A percentile compares a stretch with the other conserved stretches of the same genome.
These are phyloP conservation scores for Drosophila arawakana DNA, from an alignment of 1,140 invertebrate genomes.

Conservation along the genomic window DNA sequence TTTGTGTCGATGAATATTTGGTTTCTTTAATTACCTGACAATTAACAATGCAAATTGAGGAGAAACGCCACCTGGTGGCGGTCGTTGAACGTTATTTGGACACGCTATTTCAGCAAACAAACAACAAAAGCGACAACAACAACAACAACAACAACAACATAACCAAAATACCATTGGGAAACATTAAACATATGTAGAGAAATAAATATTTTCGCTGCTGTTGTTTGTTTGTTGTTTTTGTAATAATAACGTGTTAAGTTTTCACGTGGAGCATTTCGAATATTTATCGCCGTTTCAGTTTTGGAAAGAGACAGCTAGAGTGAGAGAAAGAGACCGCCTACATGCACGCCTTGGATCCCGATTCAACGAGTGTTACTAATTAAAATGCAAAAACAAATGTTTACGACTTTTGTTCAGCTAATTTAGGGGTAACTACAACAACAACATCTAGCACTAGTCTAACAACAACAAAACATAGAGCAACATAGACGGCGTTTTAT, in stretches of 20 bases:
- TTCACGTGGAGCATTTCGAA: conserved; percentile 51
- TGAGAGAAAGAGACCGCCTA: neutral
- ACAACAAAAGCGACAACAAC: conserved; percentile 15
- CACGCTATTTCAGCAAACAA: conserved; percentile 34
- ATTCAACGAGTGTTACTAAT: conserved; percentile 60
- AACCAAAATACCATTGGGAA: conserved; percentile 33
- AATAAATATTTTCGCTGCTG: conserved; percentile 32
- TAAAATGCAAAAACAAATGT: conserved; percentile 68
- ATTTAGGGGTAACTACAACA: conserved; percentile 59
- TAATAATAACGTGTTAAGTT: conserved; percentile 66
- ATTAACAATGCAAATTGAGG: conserved; percentile 73
- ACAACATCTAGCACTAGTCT: conserved; percentile 14
- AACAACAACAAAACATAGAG: conserved; percentile 25
- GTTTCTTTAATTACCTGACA: conserved; percentile 52
- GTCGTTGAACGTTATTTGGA: conserved; percentile 42
- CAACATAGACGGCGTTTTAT: conserved; percentile 34
- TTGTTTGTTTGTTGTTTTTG: conserved; percentile 6
- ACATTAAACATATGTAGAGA: conserved; percentile 52
- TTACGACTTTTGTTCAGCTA: conserved; percentile 63
- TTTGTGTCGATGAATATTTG: conserved; percentile 42
- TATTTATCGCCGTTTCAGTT: conserved; percentile 36
- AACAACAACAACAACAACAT: conserved; percentile 28
- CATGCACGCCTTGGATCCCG: neutral
- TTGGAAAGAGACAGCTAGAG: neutral
- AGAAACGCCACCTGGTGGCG: conserved; percentile 47